Evolutionary conservation across 2,797 vertebrate genomes (phyloP).

Genomic region (Furcifer pardalis): DNA sequence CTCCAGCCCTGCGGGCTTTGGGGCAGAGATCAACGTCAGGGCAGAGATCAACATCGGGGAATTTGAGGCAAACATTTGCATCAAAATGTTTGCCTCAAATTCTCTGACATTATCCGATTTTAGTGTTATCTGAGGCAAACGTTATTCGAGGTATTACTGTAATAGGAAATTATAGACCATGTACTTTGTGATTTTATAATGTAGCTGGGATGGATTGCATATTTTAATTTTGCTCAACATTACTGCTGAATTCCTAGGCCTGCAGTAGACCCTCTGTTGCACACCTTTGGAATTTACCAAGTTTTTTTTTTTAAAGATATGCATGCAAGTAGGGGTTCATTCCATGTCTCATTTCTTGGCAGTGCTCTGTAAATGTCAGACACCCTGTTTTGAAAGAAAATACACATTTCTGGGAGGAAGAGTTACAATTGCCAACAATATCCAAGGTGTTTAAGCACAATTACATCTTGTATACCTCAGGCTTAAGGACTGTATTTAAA

Average conservation of each 20-base stretch:
- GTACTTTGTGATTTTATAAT: constrained; percentile 27
- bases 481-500: constrained; percentile 69
- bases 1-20: no score
- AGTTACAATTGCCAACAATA: constrained; percentile 47
- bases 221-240: constrained; percentile 28
- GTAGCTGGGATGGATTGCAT: not conserved
- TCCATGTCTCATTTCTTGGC: constrained; percentile 25
- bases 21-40: no score
- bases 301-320: constrained; percentile 14
- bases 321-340: not conserved
- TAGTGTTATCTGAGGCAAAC: no score
- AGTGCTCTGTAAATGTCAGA: not conserved
- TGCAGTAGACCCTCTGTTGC: constrained; percentile 12
- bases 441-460: constrained; percentile 66
- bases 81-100: no score
- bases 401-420: constrained; percentile 30
- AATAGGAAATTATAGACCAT: constrained; percentile 1
- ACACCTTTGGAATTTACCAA: not conserved
- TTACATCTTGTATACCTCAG: constrained; percentile 55
- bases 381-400: constrained; percentile 25
- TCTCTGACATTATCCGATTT: no score
- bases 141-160: no score
- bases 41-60: no score
- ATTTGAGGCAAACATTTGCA: no score
- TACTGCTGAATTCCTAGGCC: not conserved